Evolutionary conservation across 2,888 invertebrate genomes (phyloP), one percentile per base, ranked within the genome.

Genomic region (Hofmannophila pseudospretella): DNA sequence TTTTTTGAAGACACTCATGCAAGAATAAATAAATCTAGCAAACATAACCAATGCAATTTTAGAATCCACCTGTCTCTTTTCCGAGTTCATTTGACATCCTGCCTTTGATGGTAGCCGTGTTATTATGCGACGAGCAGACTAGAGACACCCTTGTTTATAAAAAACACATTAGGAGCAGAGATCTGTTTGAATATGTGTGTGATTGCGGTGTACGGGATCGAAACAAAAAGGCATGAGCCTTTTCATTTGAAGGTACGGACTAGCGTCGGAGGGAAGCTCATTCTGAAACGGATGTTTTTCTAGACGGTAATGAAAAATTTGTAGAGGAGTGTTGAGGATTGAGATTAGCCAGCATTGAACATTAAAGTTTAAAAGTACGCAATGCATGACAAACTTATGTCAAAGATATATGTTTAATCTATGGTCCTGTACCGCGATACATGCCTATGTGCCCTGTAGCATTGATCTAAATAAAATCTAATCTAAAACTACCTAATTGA

Each of bases 151-250:
- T 56, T 66, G 72, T 69, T 69, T 71, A 63, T 67, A 79, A 77
- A 76, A 26, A 79, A 67, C 54, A 52, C 63, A 64, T 67, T 63
- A 61, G 65, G 65, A 67, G 27, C 34, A 51, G 47, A 49, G 63
- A 64, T 69, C 74, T 77, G 82, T 82, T 78, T 84, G 84, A 84
- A 84, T 82, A 81, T 76, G 72, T 81, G 77, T 79, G 80, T 82
- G 84, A 84, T 82, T 81, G 82, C 82, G 71, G 70, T 11, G 1
- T n/a, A 7, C 23, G 8, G 32, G n/a, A 10, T 3, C 7, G 4
- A 27, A 27, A 27, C 4, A 5, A 27, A 12, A 27, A 27, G 4
- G 11, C 10, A 7, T 4, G 11, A 23, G 23, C 23, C n/a, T 10
- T 27, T 27, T 27, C 27, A 27, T 11, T 10, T n/a, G 12, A 27